phyloP scores from a whole-genome alignment of 2,113 vertebrate species.

The Acrocephalus arundinaceus region DNA sequence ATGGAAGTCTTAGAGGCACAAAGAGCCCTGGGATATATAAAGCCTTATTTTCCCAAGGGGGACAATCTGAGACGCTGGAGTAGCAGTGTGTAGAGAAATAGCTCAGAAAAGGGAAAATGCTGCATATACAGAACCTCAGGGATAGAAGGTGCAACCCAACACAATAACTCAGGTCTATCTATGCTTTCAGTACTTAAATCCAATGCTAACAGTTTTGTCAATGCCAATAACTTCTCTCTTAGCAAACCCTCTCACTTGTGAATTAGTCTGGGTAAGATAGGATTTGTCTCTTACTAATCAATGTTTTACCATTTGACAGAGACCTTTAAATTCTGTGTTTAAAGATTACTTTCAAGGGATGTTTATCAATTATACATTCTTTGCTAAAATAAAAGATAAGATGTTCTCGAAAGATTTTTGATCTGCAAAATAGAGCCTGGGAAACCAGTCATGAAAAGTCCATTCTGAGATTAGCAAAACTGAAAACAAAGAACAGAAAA shows the following conservation, averaged over 20 bases:
- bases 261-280: background rate
- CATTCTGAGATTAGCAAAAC: background rate
- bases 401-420: background rate
- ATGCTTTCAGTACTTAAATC: background rate
- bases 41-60: background rate
- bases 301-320: background rate
- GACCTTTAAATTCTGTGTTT: background rate
- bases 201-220: background rate
- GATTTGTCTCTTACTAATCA: background rate
- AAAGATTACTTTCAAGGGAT: conserved; percentile 13
- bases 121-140: background rate
- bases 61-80: background rate
- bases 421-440: background rate
- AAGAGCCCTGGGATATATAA: background rate
- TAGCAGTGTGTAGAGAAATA: background rate
- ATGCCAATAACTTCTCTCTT: background rate
- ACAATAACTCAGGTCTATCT: background rate
- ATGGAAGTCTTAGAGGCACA: background rate
- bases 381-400: background rate
- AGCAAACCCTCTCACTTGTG: background rate
- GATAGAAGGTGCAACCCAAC: background rate
- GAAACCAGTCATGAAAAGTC: background rate
- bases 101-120: background rate
- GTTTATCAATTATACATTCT: background rate
- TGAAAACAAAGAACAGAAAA: background rate